These are phyloP conservation scores for Acleris holmiana DNA, from an alignment of 2,888 invertebrate genomes.

Conservation along the genomic window DNA sequence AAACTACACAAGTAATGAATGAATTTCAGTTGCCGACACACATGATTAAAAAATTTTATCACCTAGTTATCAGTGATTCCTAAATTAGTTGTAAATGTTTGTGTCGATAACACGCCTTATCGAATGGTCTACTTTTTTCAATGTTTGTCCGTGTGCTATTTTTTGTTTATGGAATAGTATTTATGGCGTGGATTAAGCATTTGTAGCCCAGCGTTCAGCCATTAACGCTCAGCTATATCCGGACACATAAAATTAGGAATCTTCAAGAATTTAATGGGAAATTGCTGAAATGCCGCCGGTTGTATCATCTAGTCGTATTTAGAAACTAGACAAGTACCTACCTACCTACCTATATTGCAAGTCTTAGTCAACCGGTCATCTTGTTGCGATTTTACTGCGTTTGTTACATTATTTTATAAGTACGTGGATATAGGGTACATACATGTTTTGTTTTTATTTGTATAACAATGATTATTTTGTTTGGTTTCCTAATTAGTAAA, in stretches of 20 bases:
- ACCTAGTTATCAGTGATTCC: slow-evolving; percentile 10
- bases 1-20: no score
- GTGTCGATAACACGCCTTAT: slow-evolving; percentile 5
- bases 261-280: neutral
- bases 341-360: no score
- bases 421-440: no score
- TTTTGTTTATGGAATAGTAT: neutral
- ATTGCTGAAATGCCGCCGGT: neutral
- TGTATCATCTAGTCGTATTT: neutral
- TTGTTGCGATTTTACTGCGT: no score
- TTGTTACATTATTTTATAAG: no score
- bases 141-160: neutral
- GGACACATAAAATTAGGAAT: slow-evolving; percentile 9
- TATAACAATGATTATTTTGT: no score
- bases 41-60: no score
- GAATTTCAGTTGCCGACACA: no score
- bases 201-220: neutral
- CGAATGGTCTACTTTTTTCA: neutral
- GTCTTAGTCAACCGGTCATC: no score
- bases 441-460: no score
- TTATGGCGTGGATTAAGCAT: neutral
- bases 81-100: slow-evolving; percentile 12
- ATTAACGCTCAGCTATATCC: slow-evolving; percentile 9
- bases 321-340: neutral
- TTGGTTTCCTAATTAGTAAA: no score